Percentiles rank a stretch among this genome's conserved stretches.
Conservation (phyloP, 2,888 invertebrate genomes). For the Oxyscelio sp. region DNA sequence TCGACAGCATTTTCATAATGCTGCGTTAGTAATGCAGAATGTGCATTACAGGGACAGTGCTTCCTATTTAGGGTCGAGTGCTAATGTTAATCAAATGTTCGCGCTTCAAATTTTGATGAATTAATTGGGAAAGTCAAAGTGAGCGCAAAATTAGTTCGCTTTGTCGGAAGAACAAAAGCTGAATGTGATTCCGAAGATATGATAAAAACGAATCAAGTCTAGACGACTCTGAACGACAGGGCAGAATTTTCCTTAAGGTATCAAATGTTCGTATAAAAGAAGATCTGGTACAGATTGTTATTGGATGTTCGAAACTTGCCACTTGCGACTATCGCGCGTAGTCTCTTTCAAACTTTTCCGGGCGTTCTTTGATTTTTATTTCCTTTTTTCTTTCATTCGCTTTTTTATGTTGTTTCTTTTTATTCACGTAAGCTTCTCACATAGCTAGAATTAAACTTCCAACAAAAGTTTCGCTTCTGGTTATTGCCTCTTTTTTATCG, state of each 20-base stretch:
- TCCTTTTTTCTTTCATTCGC: too few relatives aligned
- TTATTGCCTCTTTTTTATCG: too few relatives aligned
- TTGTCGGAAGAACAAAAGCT: too few relatives aligned
- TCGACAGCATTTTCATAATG: constrained; percentile 7
- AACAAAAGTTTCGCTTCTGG: too few relatives aligned
- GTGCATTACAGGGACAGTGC: constrained; percentile 15
- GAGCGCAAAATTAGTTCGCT: too few relatives aligned
- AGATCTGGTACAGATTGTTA: constrained; percentile 80
- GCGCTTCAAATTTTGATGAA: neutral
- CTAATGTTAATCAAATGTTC: too few relatives aligned
- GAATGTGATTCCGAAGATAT: neutral
- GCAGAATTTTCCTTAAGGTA: constrained; percentile 57
- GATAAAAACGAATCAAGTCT: constrained; percentile 37
- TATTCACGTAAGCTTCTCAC: too few relatives aligned
- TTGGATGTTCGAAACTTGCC: constrained; percentile 86
- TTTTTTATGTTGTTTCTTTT: too few relatives aligned
- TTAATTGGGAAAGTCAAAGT: neutral
- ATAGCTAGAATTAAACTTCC: too few relatives aligned
- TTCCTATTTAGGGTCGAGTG: constrained; percentile 3
- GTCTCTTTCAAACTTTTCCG: constrained; percentile 81
- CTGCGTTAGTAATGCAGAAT: constrained; percentile 3
- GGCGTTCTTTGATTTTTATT: constrained; percentile 79
- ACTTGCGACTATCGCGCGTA: constrained; percentile 83
- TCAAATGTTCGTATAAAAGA: constrained; percentile 59
- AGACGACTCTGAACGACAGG: constrained; percentile 11